Percentiles rank a stretch among this genome's conserved stretches.
These are phyloP conservation scores for Thamnophis elegans DNA, from an alignment of 2,797 vertebrate species.

Conservation along the genomic window DNA sequence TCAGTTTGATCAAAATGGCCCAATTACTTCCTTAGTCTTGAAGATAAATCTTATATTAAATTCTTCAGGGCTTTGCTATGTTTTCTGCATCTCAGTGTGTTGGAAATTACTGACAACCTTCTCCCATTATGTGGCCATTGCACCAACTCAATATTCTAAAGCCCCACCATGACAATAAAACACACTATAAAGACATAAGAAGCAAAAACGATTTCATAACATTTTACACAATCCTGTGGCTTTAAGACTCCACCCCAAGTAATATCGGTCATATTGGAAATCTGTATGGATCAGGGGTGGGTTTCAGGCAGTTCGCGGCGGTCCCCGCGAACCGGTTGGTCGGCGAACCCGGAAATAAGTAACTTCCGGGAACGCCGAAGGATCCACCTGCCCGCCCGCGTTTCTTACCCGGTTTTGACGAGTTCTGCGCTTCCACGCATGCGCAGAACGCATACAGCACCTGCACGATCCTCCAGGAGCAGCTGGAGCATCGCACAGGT, in stretches of 20 bases:
- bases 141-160: background rate
- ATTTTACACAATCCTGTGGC: background rate
- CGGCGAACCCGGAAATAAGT: no score
- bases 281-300: background rate
- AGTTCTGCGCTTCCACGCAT: no score
- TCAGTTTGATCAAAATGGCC: background rate
- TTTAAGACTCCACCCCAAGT: background rate
- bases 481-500: no score
- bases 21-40: background rate
- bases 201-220: background rate
- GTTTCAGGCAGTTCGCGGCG: no score
- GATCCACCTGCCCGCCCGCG: no score
- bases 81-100: background rate
- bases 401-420: no score
- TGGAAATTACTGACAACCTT: background rate
- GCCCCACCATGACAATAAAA: no score
- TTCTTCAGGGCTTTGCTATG: background rate
- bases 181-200: background rate
- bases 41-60: conserved; percentile 9
- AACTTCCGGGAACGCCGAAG: no score
- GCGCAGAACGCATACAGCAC: no score
- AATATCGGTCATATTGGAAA: background rate
- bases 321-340: no score
- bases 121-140: background rate
- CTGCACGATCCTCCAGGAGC: no score